phyloP scores from a whole-genome alignment of 1,140 invertebrate species.

The Parapsyche elsis region DNA sequence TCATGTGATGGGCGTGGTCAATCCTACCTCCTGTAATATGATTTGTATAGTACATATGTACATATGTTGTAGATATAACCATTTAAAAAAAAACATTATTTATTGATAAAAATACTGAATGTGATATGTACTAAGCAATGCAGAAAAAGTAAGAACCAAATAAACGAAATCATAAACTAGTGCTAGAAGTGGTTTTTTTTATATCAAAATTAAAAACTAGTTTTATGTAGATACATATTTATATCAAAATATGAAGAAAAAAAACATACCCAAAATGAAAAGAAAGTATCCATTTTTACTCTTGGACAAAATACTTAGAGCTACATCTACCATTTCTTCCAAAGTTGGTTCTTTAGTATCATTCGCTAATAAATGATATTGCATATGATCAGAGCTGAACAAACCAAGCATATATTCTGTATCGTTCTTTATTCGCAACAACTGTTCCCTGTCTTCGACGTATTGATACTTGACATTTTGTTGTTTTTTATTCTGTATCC shows the following conservation, averaged over 20 bases:
- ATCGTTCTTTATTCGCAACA: conserved; percentile 61
- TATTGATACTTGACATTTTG: conserved; percentile 59
- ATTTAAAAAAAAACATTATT: no score
- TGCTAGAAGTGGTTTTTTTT: no score
- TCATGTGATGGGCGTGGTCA: conserved; percentile 79
- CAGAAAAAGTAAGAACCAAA: no score
- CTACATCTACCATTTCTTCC: conserved; percentile 79
- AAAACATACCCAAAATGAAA: conserved; percentile 69
- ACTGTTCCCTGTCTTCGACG: conserved; percentile 57
- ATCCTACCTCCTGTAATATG: conserved; percentile 72
- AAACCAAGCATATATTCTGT: conserved; percentile 69
- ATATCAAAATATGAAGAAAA: neutral
- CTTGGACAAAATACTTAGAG: conserved; percentile 75
- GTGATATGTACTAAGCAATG: no score
- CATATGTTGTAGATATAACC: neutral
- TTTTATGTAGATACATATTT: neutral
- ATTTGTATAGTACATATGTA: conserved; percentile 48
- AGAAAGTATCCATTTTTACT: conserved; percentile 75
- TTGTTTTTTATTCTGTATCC: conserved; percentile 66
- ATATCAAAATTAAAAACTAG: no score
- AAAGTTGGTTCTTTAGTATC: conserved; percentile 63
- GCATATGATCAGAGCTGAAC: conserved; percentile 68
- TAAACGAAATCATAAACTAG: no score
- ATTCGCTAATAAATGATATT: conserved; percentile 67
- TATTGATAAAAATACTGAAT: no score